Conservation (phyloP, 2,113 vertebrate species). For the Pangasianodon hypophthalmus region DNA sequence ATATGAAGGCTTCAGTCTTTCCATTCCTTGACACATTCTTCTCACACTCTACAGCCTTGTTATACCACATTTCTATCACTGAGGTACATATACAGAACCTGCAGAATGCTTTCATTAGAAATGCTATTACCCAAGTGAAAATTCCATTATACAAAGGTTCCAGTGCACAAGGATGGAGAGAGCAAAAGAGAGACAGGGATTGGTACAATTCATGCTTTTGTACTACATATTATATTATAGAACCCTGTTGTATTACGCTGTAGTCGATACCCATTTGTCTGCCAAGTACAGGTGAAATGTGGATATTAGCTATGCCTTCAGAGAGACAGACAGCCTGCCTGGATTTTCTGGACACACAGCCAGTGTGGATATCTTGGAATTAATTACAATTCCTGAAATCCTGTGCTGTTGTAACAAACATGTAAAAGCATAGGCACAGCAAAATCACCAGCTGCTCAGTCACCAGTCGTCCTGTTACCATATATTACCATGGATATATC, state of each 20-base stretch:
- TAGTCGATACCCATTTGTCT: not conserved
- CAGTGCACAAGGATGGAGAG: not conserved
- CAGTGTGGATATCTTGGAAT: not conserved
- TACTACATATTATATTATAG: conserved; percentile 13
- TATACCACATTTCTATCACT: not conserved
- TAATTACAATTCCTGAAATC: not conserved
- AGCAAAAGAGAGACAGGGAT: not conserved
- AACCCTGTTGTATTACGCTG: not conserved
- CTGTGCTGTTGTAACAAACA: not conserved
- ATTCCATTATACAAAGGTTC: conserved; percentile 37
- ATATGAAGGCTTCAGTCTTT: not conserved
- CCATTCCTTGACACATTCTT: not conserved
- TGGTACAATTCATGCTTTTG: conserved; percentile 10
- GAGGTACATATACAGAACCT: conserved; percentile 14
- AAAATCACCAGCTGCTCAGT: not conserved
- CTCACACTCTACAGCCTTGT: not conserved
- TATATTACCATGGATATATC: not conserved
- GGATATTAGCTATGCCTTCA: not conserved
- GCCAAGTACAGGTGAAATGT: not conserved
- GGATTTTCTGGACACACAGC: not conserved
- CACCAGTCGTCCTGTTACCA: not conserved
- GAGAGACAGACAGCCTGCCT: not conserved
- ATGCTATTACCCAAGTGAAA: conserved; percentile 28
- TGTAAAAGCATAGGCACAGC: not conserved
- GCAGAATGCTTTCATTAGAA: conserved; percentile 37